These are phyloP conservation scores for Neuroscelio doddi DNA, from an alignment of 2,888 invertebrate genomes.

Conservation along the genomic window DNA sequence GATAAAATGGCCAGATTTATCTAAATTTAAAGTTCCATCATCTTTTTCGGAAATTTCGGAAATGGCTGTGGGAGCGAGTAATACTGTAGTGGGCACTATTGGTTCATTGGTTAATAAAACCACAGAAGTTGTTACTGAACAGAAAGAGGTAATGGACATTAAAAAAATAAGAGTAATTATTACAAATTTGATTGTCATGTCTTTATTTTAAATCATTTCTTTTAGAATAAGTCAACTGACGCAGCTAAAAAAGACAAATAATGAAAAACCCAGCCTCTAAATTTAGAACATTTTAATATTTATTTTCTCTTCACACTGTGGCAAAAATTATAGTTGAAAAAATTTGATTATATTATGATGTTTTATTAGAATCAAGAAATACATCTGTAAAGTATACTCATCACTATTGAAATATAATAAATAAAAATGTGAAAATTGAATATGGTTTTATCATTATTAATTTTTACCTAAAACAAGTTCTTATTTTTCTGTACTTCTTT, in stretches of 20 bases:
- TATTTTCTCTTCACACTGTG: not conserved
- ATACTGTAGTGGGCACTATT: slow-evolving; percentile 72
- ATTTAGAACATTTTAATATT: not conserved
- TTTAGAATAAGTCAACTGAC: not conserved
- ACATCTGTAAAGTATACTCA: too few species aligned
- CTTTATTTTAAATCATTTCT: too few species aligned
- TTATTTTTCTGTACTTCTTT: too few species aligned
- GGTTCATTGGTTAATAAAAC: slow-evolving; percentile 50
- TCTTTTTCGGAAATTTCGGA: slow-evolving; percentile 76
- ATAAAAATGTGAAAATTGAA: too few species aligned
- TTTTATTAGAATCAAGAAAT: too few species aligned
- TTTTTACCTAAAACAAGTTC: too few species aligned
- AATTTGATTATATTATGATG: not conserved
- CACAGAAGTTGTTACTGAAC: slow-evolving; percentile 43
- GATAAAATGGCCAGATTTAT: slow-evolving; percentile 76
- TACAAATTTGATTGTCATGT: too few species aligned
- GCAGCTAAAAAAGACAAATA: not conserved
- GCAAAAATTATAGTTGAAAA: not conserved
- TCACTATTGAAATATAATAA: too few species aligned
- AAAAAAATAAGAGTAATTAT: too few species aligned
- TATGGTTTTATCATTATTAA: too few species aligned
- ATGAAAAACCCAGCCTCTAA: not conserved
- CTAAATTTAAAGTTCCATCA: slow-evolving; percentile 77
- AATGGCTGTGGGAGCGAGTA: slow-evolving; percentile 71
- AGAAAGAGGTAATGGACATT: slow-evolving; percentile 52